Evolutionary conservation across 2,113 vertebrate species (phyloP), one percentile per base, ranked within the genome.

Genomic region (Hassar affinis): DNA sequence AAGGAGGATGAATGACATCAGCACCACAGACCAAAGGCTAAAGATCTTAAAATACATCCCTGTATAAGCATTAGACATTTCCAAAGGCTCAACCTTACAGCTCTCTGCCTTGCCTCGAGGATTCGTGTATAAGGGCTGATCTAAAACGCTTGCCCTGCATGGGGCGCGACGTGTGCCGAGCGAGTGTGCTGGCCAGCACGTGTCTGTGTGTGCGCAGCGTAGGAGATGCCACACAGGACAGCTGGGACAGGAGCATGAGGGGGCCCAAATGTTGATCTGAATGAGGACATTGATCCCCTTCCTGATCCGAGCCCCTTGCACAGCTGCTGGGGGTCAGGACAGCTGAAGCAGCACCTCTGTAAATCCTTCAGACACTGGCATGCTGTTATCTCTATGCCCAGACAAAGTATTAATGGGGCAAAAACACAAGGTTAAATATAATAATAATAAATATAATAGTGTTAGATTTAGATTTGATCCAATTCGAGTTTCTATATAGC

Each of bases 81-180:
- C 25, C 6, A 12, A 62, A 3, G 42, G 18, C 6, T 54, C 8
- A 25, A 22, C 6, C 38, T 10, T 61, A 20, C 30, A 49, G 42
- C 49, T 38, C 35, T 30, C 30, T 66, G 9, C 54, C 49, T 27
- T 42, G 45, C 57, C 42, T 38, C 68, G 30, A 74, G n/a, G 80
- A 25, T 9, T 27, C 30, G 61, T n/a, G n/a, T 69, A 49, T 3
- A 87, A 82, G 85, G 88, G 91, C 57, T 89, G 87, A 89, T n/a
- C 22, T 79, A 82, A 85, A 90, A 52, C 77, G 92, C 88, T 90
- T 92, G 93, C 86, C 81, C 68, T 20, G 81, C 78, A 11, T 69
- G 64, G 81, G 89, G 89, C 84, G 81, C 9, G 86, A 86, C 88
- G 91, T 90, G 90, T 90, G 92, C 81, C 57, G 8, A 79, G 59